Evolutionary conservation across 2,797 vertebrate genomes (phyloP).

Genomic region (Pygocentrus nattereri): DNA sequence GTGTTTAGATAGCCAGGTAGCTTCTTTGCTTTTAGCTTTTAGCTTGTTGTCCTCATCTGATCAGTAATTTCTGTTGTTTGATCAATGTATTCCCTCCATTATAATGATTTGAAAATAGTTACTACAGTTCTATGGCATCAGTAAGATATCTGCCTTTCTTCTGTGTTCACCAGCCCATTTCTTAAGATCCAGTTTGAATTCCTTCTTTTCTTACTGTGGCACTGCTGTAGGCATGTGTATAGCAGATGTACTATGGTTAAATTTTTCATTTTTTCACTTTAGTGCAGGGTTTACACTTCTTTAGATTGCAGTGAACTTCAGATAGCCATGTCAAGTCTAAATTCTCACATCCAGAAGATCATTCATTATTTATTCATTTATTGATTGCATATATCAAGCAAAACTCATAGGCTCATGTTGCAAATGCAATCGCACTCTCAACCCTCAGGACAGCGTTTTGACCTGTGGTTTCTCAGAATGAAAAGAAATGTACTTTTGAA

Average conservation of each 20-base stretch:
- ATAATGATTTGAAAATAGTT: too few relatives aligned
- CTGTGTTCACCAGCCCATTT: too few relatives aligned
- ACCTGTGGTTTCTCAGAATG: neutral
- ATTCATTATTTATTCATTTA: slow-evolving; percentile 1
- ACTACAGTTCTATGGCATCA: neutral
- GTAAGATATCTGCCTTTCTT: neutral
- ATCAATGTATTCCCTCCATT: neutral
- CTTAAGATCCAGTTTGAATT: too few relatives aligned
- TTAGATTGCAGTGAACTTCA: neutral
- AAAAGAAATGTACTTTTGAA: neutral
- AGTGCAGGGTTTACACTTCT: neutral
- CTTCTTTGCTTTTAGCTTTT: neutral
- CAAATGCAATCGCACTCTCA: neutral
- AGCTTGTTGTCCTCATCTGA: neutral
- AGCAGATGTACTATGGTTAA: neutral
- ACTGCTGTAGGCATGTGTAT: neutral
- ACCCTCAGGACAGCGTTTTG: neutral
- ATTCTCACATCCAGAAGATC: neutral
- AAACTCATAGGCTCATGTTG: neutral
- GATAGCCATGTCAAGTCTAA: neutral
- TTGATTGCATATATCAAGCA: neutral
- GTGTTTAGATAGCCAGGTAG: neutral
- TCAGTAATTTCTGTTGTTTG: neutral
- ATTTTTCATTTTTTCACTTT: neutral
- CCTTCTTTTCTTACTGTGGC: neutral